Conservation (phyloP, 2,797 vertebrate species). For the Phoxinus dragarum region DNA sequence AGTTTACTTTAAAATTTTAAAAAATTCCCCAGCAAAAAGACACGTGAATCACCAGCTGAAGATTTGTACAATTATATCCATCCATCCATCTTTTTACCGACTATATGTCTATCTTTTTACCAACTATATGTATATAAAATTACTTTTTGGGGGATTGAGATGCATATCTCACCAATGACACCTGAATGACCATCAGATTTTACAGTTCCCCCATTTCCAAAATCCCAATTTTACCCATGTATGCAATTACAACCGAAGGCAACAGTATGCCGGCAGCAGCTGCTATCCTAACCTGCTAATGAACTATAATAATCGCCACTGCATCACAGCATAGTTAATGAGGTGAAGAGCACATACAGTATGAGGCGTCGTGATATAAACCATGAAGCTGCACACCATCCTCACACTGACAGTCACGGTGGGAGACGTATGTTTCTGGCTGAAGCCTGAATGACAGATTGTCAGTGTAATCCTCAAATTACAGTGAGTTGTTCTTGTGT, state of each 20-base stretch:
- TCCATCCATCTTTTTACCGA: too few species aligned
- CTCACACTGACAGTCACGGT: conserved; percentile 16
- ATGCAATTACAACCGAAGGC: conserved; percentile 47
- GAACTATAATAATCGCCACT: conserved; percentile 53
- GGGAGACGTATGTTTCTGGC: conserved; percentile 13
- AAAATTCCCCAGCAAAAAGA: too few species aligned
- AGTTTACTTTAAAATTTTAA: too few species aligned
- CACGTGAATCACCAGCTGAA: too few species aligned
- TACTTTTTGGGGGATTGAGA: not conserved
- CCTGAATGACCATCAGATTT: not conserved
- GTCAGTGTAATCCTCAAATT: conserved; percentile 35
- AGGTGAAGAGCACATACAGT: conserved; percentile 45
- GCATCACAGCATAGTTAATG: conserved; percentile 47
- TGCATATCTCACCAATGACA: not conserved
- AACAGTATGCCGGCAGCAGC: conserved; percentile 42
- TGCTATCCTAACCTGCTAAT: conserved; percentile 55
- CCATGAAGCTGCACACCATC: conserved; percentile 18
- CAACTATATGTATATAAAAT: not conserved
- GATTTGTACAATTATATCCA: too few species aligned
- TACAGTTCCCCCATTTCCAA: not conserved
- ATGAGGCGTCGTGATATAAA: conserved; percentile 21
- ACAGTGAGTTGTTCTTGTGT: conserved; percentile 28
- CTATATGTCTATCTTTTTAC: too few species aligned
- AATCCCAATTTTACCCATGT: not conserved
- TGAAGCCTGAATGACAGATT: conserved; percentile 4